phyloP scores from a whole-genome alignment of 2,888 invertebrate genomes.

The Leptogaster cylindrica region DNA sequence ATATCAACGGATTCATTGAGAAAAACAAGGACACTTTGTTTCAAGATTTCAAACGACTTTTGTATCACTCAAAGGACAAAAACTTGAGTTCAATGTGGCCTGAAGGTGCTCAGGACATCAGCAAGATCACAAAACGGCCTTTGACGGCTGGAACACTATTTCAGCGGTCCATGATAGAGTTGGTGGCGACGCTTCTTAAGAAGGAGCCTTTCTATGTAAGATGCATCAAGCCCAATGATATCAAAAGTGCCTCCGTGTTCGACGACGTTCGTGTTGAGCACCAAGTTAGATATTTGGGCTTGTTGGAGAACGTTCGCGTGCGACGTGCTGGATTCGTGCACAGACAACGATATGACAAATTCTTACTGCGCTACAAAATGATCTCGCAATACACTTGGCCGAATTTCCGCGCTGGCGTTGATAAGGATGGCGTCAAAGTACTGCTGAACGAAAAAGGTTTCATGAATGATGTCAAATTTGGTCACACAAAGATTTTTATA shows the following conservation, averaged over 20 bases:
- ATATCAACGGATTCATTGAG: conserved; percentile 89
- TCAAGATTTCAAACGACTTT: conserved; percentile 93
- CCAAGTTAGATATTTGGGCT: conserved; percentile 76
- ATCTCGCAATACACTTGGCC: conserved; percentile 96
- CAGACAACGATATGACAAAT: conserved; percentile 90
- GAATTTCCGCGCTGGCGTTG: conserved; percentile 80
- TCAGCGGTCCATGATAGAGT: conserved; percentile 90
- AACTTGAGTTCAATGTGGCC: conserved; percentile 93
- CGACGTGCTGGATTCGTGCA: conserved; percentile 97
- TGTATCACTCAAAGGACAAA: conserved; percentile 81
- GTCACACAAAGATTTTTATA: conserved; percentile 95
- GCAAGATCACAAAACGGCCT: conserved; percentile 92
- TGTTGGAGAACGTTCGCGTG: conserved; percentile 95
- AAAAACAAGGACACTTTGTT: conserved; percentile 97
- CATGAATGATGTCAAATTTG: conserved; percentile 86
- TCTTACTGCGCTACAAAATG: conserved; percentile 96
- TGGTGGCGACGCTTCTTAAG: conserved; percentile 84
- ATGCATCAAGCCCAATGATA: conserved; percentile 96
- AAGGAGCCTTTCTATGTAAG: conserved; percentile 98
- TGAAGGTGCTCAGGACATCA: conserved; percentile 90
- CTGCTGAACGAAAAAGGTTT: conserved; percentile 82
- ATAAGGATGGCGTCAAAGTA: conserved; percentile 83
- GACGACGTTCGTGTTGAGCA: conserved; percentile 75
- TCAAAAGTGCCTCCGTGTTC: conserved; percentile 85
- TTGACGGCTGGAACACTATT: conserved; percentile 93